phyloP scores from a whole-genome alignment of 2,888 invertebrate species.

The Aquatica leii region DNA sequence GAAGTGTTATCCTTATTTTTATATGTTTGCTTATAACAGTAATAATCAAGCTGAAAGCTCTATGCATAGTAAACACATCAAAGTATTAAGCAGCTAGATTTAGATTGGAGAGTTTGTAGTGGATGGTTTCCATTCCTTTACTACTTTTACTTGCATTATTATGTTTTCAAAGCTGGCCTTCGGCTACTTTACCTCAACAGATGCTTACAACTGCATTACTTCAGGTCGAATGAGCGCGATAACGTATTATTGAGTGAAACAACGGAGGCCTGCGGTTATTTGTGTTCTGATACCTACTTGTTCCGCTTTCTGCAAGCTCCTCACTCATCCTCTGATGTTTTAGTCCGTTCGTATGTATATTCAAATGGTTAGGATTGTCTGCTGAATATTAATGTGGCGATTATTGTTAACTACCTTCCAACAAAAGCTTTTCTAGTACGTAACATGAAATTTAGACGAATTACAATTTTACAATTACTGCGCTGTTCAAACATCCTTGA shows the following conservation, averaged over 20 bases:
- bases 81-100: conserved; percentile 44
- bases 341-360: conserved; percentile 47
- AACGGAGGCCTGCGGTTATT: conserved; percentile 57
- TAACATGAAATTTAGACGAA: no score
- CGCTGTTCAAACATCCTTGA: no score
- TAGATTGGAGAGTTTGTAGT: conserved; percentile 27
- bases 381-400: conserved; percentile 45
- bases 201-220: conserved; percentile 60
- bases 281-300: conserved; percentile 52
- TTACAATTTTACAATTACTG: no score
- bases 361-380: conserved; percentile 45
- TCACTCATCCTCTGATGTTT: conserved; percentile 39
- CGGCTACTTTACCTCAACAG: conserved; percentile 52
- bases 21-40: conserved; percentile 37
- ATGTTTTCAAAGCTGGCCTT: conserved; percentile 35
- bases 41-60: conserved; percentile 44
- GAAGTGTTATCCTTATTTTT: conserved; percentile 40
- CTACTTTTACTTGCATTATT: conserved; percentile 34
- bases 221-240: conserved; percentile 60
- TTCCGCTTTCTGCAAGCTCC: conserved; percentile 31
- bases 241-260: conserved; percentile 61
- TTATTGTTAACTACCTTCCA: conserved; percentile 24
- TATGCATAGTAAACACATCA: conserved; percentile 48
- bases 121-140: conserved; percentile 23
- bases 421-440: conserved; percentile 3